Conservation (phyloP, 2,113 vertebrate genomes). For the Noctilio leporinus region DNA sequence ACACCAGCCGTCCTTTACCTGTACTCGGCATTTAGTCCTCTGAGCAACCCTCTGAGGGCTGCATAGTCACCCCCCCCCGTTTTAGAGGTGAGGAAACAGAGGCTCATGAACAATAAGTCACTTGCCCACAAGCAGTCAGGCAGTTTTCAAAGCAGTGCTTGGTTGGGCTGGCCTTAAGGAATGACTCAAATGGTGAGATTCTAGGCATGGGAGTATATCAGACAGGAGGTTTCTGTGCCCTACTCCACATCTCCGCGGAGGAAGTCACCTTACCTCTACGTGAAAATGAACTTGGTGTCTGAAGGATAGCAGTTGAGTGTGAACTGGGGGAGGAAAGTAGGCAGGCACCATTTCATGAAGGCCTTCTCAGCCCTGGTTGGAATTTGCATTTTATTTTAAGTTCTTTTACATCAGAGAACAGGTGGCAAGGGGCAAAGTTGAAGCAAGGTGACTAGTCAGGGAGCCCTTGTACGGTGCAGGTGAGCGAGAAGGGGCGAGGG, state of each 20-base stretch:
- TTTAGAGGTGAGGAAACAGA: background rate
- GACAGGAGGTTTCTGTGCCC: background rate
- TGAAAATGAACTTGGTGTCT: background rate
- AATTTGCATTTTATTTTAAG: background rate
- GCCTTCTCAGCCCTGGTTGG: background rate
- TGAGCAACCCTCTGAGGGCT: background rate
- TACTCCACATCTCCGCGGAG: background rate
- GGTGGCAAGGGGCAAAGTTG: background rate
- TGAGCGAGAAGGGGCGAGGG: background rate
- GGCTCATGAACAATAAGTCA: background rate
- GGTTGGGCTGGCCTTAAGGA: background rate
- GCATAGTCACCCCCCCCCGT: accelerated
- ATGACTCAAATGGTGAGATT: background rate
- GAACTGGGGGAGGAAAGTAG: background rate
- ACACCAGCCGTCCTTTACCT: background rate
- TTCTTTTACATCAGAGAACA: background rate
- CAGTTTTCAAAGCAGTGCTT: background rate
- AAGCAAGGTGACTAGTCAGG: background rate
- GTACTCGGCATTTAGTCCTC: background rate
- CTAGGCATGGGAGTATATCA: background rate
- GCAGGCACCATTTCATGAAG: background rate
- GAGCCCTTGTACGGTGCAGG: background rate
- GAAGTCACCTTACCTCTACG: background rate
- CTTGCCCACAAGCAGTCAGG: background rate
- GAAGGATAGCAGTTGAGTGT: no score